phyloP scores from a whole-genome alignment of 2,888 invertebrate genomes.

The Bellardia bayeri region DNA sequence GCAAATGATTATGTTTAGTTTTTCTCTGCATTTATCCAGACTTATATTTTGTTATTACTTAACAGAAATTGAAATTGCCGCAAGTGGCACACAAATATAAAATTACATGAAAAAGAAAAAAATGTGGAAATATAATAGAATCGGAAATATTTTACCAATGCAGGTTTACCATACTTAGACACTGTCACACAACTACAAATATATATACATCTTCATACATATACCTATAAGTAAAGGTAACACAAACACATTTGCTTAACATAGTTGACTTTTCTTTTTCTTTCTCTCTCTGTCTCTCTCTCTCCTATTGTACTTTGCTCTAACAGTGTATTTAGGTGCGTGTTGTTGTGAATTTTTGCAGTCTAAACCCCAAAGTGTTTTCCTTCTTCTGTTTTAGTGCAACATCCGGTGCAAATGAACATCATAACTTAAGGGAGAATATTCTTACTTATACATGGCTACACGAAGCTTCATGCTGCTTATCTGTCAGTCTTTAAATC shows the following conservation, averaged over 20 bases:
- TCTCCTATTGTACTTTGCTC: background rate
- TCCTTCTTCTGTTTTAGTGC: conserved; percentile 54
- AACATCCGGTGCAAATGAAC: conserved; percentile 70
- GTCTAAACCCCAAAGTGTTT: conserved; percentile 42
- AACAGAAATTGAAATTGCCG: conserved; percentile 64
- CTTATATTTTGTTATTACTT: conserved; percentile 53
- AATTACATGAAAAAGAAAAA: background rate
- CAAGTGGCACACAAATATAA: conserved; percentile 34
- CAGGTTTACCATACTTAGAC: conserved; percentile 31
- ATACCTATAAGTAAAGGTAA: background rate
- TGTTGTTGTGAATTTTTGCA: background rate
- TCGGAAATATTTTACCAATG: conserved; percentile 54
- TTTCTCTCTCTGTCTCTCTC: background rate
- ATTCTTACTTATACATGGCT: conserved; percentile 20
- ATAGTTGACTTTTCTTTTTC: conserved; percentile 13
- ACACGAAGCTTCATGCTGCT: conserved; percentile 14
- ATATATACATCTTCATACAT: too few species aligned
- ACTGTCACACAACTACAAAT: background rate
- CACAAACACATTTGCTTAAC: background rate
- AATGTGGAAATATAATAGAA: conserved; percentile 22
- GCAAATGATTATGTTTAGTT: conserved; percentile 45
- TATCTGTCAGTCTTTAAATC: background rate
- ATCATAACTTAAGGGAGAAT: conserved; percentile 58
- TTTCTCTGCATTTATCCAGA: background rate
- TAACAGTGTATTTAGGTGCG: background rate